A percentile compares a stretch with the other conserved stretches of the same genome.
phyloP scores from a whole-genome alignment of 2,888 invertebrate species.

The Homarus gammarus region DNA sequence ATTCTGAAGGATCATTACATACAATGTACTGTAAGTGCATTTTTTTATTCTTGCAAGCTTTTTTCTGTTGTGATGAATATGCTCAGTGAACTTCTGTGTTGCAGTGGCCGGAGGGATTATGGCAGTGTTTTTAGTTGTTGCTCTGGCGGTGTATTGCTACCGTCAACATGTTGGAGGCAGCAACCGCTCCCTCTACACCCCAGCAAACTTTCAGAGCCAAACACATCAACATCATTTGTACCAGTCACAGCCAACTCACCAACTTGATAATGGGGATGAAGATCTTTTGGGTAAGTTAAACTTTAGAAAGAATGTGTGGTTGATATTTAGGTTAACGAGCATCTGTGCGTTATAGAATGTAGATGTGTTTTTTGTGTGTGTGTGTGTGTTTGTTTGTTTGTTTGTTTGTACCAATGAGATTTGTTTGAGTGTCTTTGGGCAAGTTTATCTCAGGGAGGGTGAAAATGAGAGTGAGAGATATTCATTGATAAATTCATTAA shows the following conservation, averaged over 20 bases:
- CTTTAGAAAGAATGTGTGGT: background rate
- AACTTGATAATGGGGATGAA: constrained; percentile 66
- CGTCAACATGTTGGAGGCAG: constrained; percentile 81
- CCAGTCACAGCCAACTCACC: constrained; percentile 61
- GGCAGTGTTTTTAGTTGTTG: constrained; percentile 88
- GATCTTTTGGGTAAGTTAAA: constrained; percentile 64
- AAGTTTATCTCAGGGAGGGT: too few species aligned
- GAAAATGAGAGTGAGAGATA: too few species aligned
- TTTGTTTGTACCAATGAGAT: too few species aligned
- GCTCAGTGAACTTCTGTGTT: background rate
- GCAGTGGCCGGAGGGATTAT: constrained; percentile 92
- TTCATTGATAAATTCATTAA: too few species aligned
- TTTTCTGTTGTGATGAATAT: background rate
- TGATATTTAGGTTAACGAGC: too few species aligned
- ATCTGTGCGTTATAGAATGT: too few species aligned
- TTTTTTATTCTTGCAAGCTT: background rate
- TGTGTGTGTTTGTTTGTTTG: too few species aligned
- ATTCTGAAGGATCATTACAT: background rate
- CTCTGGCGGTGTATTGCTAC: constrained; percentile 91
- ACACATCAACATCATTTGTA: constrained; percentile 62
- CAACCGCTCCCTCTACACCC: constrained; percentile 59
- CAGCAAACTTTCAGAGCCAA: constrained; percentile 47
- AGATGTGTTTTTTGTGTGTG: too few species aligned
- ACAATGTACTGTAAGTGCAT: background rate
- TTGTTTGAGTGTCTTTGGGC: too few species aligned